Evolutionary conservation across 2,888 invertebrate species (phyloP).

Genomic region (Stenodera caucasica): DNA sequence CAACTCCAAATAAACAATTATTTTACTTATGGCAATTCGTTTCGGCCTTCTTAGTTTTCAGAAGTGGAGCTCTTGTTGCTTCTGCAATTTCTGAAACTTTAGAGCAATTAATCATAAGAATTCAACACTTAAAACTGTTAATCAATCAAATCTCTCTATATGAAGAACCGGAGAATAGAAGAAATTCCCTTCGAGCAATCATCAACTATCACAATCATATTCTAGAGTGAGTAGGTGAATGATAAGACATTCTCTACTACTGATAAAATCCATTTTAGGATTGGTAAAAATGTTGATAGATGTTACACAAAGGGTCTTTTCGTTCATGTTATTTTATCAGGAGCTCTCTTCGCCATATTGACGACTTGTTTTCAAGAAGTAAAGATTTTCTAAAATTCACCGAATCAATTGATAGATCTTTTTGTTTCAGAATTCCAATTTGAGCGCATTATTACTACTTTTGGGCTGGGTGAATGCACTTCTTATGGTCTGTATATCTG

Average conservation of each 20-base stretch:
- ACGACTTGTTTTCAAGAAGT: conserved; percentile 12
- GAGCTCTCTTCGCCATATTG: conserved; percentile 14
- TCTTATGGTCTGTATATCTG: conserved; percentile 5
- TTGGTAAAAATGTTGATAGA: conserved; percentile 6
- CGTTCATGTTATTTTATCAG: conserved; percentile 9
- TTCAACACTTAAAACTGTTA: conserved; percentile 13
- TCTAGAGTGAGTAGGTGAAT: conserved; percentile 6
- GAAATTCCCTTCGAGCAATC: neutral
- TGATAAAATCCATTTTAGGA: neutral
- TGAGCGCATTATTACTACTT: conserved; percentile 8
- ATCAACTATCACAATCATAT: conserved; percentile 13
- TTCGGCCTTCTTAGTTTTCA: conserved; percentile 4
- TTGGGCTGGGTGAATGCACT: conserved; percentile 11
- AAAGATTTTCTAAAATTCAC: neutral
- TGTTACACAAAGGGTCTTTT: conserved; percentile 10
- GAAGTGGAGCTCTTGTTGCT: conserved; percentile 7
- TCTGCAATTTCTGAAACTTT: conserved; percentile 5
- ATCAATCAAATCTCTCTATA: conserved; percentile 7
- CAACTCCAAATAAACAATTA: conserved; percentile 9
- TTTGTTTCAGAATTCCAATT: neutral
- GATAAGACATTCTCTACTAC: neutral
- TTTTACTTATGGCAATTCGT: conserved; percentile 14
- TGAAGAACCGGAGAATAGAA: neutral
- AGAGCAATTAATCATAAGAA: conserved; percentile 12
- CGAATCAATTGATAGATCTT: neutral